Evolutionary conservation across 2,888 invertebrate species (phyloP), one percentile per base, ranked within the genome.

Genomic region (Lucinisca nassula): DNA sequence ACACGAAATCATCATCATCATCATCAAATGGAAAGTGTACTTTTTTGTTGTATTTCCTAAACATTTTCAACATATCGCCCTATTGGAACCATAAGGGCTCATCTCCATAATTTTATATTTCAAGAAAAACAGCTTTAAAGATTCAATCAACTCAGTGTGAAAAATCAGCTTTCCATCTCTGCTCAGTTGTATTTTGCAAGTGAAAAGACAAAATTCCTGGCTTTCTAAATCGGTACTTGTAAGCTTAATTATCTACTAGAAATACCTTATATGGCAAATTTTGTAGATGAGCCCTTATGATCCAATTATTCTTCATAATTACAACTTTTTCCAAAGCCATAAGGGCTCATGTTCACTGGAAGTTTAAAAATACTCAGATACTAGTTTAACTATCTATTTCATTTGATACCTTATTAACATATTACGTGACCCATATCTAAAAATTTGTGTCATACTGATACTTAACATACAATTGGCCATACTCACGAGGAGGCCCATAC

Each of bases 81-180:
- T n/a, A n/a, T n/a, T n/a, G n/a, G n/a, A n/a, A n/a, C 61, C 61
- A 61, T 27, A 61, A 61, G 30, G 61, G 24, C 61, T 61, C 61
- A 61, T 61, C 61, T 27, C 6, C 30, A 61, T 8, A 10, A 27
- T 61, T 61, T 61, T 1, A 17, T 17, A 6, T 61, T 27, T 61
- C 17, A 30, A 61, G 61, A 61, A 61, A 61, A 61, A 27, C 6
- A 27, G 6, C 3, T 6, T 61, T 61, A 61, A 61, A 61, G 30
- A 27, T 61, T 27, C 21, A 8, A 61, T 61, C 14, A 3, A 30
- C 30, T 27, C 24, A 61, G 27, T 27, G 27, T 30, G 27, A 27
- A 30, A 10, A 30, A 10, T 6, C 21, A 30, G 6, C 21, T 61
- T 61, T 61, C 30, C 30, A 61, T 61, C 6, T 61, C 1, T 30